phyloP scores from a whole-genome alignment of 2,113 vertebrate species.

The Planiliza haematocheilus region DNA sequence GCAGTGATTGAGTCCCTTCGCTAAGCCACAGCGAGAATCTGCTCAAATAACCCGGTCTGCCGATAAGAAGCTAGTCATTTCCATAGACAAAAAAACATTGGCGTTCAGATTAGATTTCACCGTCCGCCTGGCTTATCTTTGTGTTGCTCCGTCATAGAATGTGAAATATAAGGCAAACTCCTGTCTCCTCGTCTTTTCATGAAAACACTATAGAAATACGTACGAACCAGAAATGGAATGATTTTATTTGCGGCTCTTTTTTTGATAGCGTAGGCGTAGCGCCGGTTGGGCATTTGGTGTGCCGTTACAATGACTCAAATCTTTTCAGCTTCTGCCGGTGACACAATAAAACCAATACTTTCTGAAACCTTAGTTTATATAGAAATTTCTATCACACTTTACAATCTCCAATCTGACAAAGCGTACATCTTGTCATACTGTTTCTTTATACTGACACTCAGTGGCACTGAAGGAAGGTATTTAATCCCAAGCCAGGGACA shows the following conservation, averaged over 20 bases:
- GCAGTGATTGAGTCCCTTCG: conserved; percentile 78
- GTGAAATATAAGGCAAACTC: conserved; percentile 60
- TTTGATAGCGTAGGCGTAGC: conserved; percentile 6
- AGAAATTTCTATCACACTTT: too few species aligned
- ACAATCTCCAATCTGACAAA: too few species aligned
- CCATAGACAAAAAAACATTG: conserved; percentile 74
- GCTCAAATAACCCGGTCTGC: conserved; percentile 74
- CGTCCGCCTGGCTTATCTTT: conserved; percentile 55
- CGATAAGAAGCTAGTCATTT: conserved; percentile 80
- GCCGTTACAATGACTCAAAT: background rate
- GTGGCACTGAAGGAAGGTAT: too few species aligned
- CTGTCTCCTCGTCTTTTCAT: conserved; percentile 49
- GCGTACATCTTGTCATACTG: too few species aligned
- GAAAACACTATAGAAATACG: conserved; percentile 54
- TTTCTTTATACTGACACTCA: too few species aligned
- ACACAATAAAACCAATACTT: too few species aligned
- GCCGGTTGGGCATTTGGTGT: background rate
- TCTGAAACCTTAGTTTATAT: too few species aligned
- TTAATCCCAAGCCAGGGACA: too few species aligned
- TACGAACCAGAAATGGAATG: conserved; percentile 13
- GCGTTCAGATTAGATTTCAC: conserved; percentile 74
- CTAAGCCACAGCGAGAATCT: conserved; percentile 73
- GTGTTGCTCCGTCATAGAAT: conserved; percentile 63
- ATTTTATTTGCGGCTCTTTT: conserved; percentile 7
- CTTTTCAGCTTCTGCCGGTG: too few species aligned